A percentile compares a stretch with the other conserved stretches of the same genome.
Evolutionary conservation across 2,797 vertebrate genomes (phyloP).

Genomic region (Tarsius wallacei): DNA sequence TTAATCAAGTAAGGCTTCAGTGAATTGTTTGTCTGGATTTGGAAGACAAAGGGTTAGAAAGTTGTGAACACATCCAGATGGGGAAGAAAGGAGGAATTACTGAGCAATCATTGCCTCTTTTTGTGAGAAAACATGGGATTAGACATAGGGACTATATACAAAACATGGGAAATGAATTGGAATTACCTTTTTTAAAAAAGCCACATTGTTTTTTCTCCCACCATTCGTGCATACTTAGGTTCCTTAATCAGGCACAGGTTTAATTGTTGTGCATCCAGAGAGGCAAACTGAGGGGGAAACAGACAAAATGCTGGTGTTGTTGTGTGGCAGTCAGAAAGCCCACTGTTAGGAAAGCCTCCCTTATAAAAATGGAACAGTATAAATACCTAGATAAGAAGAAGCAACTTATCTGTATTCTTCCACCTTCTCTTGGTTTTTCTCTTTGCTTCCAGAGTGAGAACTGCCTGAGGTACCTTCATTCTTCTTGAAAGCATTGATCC

Average conservation of each 20-base stretch:
- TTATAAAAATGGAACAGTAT: background rate
- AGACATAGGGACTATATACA: background rate
- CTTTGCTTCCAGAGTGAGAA: background rate
- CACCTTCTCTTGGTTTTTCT: background rate
- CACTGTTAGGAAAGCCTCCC: background rate
- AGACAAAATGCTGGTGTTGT: background rate
- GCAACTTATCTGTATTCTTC: background rate
- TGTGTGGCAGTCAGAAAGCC: background rate
- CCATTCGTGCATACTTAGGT: background rate
- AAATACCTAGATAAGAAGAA: background rate
- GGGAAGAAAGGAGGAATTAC: background rate
- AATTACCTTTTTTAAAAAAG: background rate
- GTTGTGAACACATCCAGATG: background rate
- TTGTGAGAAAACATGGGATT: background rate
- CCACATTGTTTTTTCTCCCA: background rate
- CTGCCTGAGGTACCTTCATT: background rate
- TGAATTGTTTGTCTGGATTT: conserved; percentile 38
- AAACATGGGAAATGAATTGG: background rate
- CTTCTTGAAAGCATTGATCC: background rate
- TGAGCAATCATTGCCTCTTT: background rate
- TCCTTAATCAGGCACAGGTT: background rate
- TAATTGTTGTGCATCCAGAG: background rate
- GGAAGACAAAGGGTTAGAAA: background rate
- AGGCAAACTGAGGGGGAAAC: background rate
- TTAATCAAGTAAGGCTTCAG: conserved; percentile 29